Evolutionary conservation across 1,140 invertebrate genomes (phyloP).

Genomic region (Pseudomyrmex pallidus): DNA sequence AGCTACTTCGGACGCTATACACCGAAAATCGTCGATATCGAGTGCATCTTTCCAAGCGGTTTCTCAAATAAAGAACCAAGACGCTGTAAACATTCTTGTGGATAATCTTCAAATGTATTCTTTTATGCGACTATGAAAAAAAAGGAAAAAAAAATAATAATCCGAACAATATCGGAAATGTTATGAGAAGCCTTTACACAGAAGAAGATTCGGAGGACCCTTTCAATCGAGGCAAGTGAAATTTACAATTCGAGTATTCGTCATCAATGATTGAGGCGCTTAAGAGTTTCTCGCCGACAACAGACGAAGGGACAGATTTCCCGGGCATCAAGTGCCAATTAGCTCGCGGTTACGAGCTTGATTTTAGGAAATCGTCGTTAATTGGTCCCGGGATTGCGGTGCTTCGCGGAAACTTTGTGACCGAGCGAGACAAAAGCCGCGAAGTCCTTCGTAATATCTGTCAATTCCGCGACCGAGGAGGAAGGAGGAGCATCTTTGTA

Average conservation of each 20-base stretch:
- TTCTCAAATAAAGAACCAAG: too few species aligned
- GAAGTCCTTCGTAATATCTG: slow-evolving; percentile 54
- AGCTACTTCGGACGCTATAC: slow-evolving; percentile 11
- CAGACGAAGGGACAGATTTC: slow-evolving; percentile 18
- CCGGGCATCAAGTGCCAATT: slow-evolving; percentile 74
- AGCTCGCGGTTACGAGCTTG: slow-evolving; percentile 62
- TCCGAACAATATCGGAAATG: neutral
- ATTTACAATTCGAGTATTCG: slow-evolving; percentile 47
- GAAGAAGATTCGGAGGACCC: neutral
- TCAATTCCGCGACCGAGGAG: slow-evolving; percentile 9
- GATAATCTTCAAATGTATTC: slow-evolving; percentile 1
- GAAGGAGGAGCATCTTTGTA: slow-evolving; percentile 22
- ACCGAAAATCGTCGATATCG: slow-evolving; percentile 26
- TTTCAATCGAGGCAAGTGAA: neutral
- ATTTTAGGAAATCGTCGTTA: slow-evolving; percentile 64
- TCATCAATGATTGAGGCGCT: slow-evolving; percentile 27
- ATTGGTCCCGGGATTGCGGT: slow-evolving; percentile 61
- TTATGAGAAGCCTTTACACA: neutral
- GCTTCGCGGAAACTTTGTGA: slow-evolving; percentile 55
- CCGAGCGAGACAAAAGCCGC: slow-evolving; percentile 59
- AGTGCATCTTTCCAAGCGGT: neutral
- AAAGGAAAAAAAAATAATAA: neutral
- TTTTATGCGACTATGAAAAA: neutral
- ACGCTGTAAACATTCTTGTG: neutral
- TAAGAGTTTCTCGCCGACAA: slow-evolving; percentile 37